phyloP scores from a whole-genome alignment of 2,888 invertebrate genomes.

The Acanthopleura granulata region DNA sequence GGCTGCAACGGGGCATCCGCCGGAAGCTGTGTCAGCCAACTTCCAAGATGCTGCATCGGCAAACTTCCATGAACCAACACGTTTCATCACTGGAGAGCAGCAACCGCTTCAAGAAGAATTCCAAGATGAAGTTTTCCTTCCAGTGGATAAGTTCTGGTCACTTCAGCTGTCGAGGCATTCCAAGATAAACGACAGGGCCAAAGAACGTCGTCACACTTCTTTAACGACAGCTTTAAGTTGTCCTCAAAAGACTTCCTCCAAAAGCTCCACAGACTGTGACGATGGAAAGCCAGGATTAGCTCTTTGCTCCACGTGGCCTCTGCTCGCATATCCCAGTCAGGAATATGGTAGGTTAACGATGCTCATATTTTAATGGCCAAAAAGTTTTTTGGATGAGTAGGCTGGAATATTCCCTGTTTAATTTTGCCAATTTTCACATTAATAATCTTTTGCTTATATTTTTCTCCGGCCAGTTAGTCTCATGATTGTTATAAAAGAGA shows the following conservation, averaged over 20 bases:
- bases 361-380: not conserved
- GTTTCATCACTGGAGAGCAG: too few relatives aligned
- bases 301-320: constrained; percentile 37
- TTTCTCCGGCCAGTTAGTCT: too few relatives aligned
- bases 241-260: constrained; percentile 30
- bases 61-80: too few relatives aligned
- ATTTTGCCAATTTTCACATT: too few relatives aligned
- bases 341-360: not conserved
- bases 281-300: not conserved
- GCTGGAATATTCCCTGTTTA: too few relatives aligned
- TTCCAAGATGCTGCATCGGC: too few relatives aligned
- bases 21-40: too few relatives aligned
- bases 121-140: not conserved
- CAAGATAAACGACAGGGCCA: not conserved
- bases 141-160: not conserved
- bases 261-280: not conserved
- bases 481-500: too few relatives aligned
- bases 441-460: too few relatives aligned
- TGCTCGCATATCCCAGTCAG: constrained; percentile 27
- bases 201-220: constrained; percentile 21
- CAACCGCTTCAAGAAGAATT: not conserved
- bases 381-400: not conserved
- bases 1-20: too few relatives aligned
- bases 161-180: not conserved
- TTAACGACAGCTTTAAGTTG: constrained; percentile 35